Conservation (phyloP, 35 echinoderm and acorn worm species). For the Heliocidaris tuberculata region DNA sequence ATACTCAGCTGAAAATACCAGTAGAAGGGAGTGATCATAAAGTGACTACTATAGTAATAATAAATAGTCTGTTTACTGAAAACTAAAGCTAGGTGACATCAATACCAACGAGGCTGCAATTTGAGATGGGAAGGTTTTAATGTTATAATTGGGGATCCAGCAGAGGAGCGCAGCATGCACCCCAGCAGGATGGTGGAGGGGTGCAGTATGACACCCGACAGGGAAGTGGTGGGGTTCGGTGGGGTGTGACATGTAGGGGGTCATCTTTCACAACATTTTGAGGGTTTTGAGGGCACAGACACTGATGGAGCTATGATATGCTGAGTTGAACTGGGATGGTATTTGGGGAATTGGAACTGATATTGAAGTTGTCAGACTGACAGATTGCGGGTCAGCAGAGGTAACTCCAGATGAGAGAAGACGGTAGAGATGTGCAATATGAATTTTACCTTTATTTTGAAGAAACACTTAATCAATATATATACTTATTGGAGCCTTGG, state of each 20-base stretch:
- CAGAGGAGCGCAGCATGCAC: neutral
- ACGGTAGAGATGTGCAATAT: neutral
- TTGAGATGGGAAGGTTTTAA: slow-evolving; percentile 22
- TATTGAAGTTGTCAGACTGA: slow-evolving; percentile 12
- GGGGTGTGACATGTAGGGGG: slow-evolving; percentile 23
- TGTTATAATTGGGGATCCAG: slow-evolving; percentile 35
- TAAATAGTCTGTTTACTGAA: neutral
- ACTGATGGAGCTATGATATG: neutral
- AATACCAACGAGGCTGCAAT: neutral
- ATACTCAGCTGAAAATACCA: too few relatives aligned
- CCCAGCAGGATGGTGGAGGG: neutral
- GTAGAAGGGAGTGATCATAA: too few relatives aligned
- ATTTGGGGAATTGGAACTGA: neutral
- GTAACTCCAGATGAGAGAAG: neutral
- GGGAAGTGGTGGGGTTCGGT: neutral
- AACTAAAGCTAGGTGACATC: neutral
- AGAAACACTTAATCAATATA: too few relatives aligned
- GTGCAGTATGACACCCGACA: neutral
- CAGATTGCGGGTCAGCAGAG: slow-evolving; percentile 8
- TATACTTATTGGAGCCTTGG: too few relatives aligned
- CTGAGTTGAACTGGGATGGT: neutral
- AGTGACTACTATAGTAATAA: too few relatives aligned
- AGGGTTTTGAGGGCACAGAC: neutral
- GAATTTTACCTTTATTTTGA: neutral
- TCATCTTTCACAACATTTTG: slow-evolving; percentile 13